Evolutionary conservation across 2,888 invertebrate genomes (phyloP).

Genomic region (Melanargia galathea): DNA sequence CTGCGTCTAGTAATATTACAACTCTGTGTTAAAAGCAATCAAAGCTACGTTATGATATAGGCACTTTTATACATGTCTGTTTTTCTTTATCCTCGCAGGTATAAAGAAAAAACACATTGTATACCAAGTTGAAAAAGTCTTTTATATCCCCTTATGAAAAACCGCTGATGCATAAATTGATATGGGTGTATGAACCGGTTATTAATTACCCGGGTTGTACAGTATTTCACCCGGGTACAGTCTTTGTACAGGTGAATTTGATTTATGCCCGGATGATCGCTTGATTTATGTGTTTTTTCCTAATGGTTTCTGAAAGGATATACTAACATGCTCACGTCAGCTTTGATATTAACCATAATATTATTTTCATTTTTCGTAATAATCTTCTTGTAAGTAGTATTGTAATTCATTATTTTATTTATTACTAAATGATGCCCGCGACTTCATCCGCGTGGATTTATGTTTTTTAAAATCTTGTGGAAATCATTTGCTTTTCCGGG

Average conservation of each 20-base stretch:
- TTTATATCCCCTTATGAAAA: conserved; percentile 7
- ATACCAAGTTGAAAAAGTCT: not conserved
- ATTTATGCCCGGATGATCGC: conserved; percentile 17
- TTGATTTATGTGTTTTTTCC: conserved; percentile 14
- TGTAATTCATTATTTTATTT: too few relatives aligned
- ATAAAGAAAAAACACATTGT: conserved; percentile 9
- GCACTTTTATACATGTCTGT: not conserved
- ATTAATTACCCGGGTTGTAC: conserved; percentile 16
- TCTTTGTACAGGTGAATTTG: conserved; percentile 19
- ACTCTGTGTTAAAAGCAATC: not conserved
- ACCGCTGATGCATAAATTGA: conserved; percentile 22
- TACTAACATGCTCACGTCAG: not conserved
- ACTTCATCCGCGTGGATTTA: too few relatives aligned
- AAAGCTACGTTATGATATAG: not conserved
- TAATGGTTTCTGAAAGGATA: not conserved
- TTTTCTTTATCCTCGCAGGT: too few relatives aligned
- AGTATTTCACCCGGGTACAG: not conserved
- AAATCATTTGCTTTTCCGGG: too few relatives aligned
- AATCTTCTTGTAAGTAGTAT: too few relatives aligned
- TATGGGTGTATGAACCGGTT: conserved; percentile 12
- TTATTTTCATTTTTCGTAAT: not conserved
- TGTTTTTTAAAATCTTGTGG: too few relatives aligned
- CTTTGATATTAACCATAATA: not conserved
- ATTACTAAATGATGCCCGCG: too few relatives aligned
- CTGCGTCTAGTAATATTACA: too few relatives aligned